Evolutionary conservation across 2,888 invertebrate genomes (phyloP), one percentile per base, ranked within the genome.

Genomic region (Polymixis lichenea): DNA sequence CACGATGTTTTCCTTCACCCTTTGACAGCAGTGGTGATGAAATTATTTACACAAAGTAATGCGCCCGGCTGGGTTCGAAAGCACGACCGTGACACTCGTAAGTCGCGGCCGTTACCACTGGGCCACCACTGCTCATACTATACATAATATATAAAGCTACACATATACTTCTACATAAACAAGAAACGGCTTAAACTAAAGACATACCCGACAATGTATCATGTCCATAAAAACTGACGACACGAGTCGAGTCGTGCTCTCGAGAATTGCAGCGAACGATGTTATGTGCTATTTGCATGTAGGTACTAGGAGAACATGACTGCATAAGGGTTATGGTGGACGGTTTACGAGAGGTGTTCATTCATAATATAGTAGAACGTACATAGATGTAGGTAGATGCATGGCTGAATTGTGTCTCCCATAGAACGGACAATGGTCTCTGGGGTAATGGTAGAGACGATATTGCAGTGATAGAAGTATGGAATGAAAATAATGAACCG

Each of bases 281-380:
- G 65, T 43, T 78, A 28, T 64, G 60, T 73, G 84, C 70, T 58
- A 72, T 83, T 84, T 83, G 83, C 77, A 77, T 83, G 73, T 49
- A 22, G 22, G 28, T 62, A 83, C 83, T 11, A 71, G 68, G 68
- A 60, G 43, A 60, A 79, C 70, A 79, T 75, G 60, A 19, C n/a
- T 66, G 51, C 61, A 46, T 46, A 43, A 84, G 77, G 60, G 76
- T 38, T 72, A 73, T 77, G 77, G 71, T 43, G 77, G 55, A 68
- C 49, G 25, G 32, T 77, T 80, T 80, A 84, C 60, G 84, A 83
- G 66, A 53, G 1, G 28, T 38, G 25, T 68, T 56, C 25, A 49
- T 68, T 22, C 28, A 11, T 79, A 56, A n/a, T 25, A 28, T 19
- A 60, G 13, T 51, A 28, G 6, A 53, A 28, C 65, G 58, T 74